A percentile compares a stretch with the other conserved stretches of the same genome.
These are phyloP conservation scores for Brienomyrus brachyistius DNA, from an alignment of 2,113 vertebrate species.

Conservation along the genomic window DNA sequence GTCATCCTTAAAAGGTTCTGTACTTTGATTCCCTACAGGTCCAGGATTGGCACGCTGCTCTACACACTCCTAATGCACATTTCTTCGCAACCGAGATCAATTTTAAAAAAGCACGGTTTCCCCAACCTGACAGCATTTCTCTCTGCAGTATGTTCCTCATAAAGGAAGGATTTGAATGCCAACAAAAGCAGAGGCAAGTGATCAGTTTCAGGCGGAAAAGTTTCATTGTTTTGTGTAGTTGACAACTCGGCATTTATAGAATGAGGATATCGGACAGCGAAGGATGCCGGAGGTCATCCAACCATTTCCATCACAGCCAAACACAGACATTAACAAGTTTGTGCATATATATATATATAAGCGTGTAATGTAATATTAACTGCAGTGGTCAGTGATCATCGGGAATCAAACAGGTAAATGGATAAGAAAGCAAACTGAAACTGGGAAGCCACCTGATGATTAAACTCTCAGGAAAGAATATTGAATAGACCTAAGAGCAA, in stretches of 20 bases:
- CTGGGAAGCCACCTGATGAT: not conserved
- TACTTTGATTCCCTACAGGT: not conserved
- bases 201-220: not conserved
- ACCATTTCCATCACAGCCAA: not conserved
- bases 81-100: not conserved
- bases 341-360: not conserved
- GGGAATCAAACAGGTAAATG: not conserved
- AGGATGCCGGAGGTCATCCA: not conserved
- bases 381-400: not conserved
- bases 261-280: not conserved
- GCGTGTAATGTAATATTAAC: not conserved
- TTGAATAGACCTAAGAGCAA: not conserved
- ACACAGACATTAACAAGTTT: not conserved
- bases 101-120: not conserved
- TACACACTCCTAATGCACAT: not conserved
- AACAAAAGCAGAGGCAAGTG: not conserved
- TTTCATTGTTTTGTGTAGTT: not conserved
- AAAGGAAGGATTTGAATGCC: not conserved
- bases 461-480: not conserved
- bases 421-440: not conserved
- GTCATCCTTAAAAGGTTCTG: not conserved
- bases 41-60: not conserved
- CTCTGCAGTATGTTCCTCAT: not conserved
- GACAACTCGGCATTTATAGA: not conserved
- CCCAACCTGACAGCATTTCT: not conserved